A percentile compares a stretch with the other conserved stretches of the same genome.
phyloP scores from a whole-genome alignment of 2,113 vertebrate species.

The Myotis lucifugus region DNA sequence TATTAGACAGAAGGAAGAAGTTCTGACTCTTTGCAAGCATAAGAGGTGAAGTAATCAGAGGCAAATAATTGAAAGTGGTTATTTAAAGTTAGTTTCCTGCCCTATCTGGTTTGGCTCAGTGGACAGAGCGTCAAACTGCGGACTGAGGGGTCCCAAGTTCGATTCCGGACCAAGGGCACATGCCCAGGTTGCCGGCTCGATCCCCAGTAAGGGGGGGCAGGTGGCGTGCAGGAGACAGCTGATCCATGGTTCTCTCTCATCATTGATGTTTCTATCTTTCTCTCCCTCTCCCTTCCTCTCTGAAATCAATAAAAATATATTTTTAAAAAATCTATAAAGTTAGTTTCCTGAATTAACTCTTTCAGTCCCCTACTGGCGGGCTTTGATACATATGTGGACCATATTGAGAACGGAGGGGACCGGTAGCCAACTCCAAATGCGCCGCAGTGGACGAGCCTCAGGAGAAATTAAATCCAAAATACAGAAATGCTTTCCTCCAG shows the following conservation, averaged over 20 bases:
- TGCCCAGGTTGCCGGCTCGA: no score
- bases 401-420: neutral
- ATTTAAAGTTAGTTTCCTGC: neutral
- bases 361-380: neutral
- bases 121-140: no score
- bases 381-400: neutral
- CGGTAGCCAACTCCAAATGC: neutral
- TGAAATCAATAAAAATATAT: no score
- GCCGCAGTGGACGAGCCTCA: neutral
- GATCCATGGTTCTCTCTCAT: no score
- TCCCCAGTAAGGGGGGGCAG: no score
- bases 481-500: neutral
- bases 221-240: no score
- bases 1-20: neutral
- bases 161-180: no score
- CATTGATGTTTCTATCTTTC: no score
- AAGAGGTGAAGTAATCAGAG: neutral
- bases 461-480: neutral
- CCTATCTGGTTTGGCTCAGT: no score
- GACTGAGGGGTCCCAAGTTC: no score
- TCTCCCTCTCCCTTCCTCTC: no score
- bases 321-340: neutral
- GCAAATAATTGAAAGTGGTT: neutral
- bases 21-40: neutral
- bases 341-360: neutral